Evolutionary conservation across 1,140 invertebrate species (phyloP), one percentile per base, ranked within the genome.

Genomic region (Atopsyche davidsoni): DNA sequence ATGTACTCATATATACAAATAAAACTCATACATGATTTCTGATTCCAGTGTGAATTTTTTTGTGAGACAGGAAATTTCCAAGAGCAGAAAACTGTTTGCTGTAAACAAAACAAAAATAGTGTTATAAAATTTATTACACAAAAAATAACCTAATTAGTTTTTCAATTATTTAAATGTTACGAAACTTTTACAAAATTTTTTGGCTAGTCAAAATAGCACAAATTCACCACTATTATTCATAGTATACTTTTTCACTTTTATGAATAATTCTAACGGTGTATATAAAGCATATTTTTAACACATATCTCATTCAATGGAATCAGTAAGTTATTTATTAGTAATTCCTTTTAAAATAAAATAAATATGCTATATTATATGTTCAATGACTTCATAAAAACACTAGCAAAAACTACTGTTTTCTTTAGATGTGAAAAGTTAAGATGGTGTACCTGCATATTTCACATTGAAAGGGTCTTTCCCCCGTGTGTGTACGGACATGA

Each of bases 401-500:
- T 31, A n/a, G n/a, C 25, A 38, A 25, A 16, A 35, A 35, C 13
- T 17, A 18, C 11, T 4, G n/a, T 13, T 16, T 35, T 35, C n/a
- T n/a, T n/a, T n/a, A 3, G 32, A 17, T 7, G 19, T 23, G 28
- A 4, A 23, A 36, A 24, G 28, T 44, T 24, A 18, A 7, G 17
- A 25, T 40, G 45, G 45, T 18, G 40, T 45, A 72, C 80, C 82
- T 70, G 59, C 84, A 90, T 14, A 86, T 77, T 62, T 90, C 86
- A 67, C 89, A 92, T 45, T 87, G 82, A 62, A 89, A 87, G 1
- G 86, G 86, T 59, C 85, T 79, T 53, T 87, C 84, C 3, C 87
- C 85, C 6, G 85, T 87, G 57, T 92, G 89, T 11, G 82, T 83
- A 36, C 87, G 67, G 60, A 89, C 76, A 60, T 92, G 89, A 59